Evolutionary conservation across 92 coral and sea anemone species (phyloP), one percentile per base, ranked within the genome.

Genomic region (Epizoanthus rinbou): DNA sequence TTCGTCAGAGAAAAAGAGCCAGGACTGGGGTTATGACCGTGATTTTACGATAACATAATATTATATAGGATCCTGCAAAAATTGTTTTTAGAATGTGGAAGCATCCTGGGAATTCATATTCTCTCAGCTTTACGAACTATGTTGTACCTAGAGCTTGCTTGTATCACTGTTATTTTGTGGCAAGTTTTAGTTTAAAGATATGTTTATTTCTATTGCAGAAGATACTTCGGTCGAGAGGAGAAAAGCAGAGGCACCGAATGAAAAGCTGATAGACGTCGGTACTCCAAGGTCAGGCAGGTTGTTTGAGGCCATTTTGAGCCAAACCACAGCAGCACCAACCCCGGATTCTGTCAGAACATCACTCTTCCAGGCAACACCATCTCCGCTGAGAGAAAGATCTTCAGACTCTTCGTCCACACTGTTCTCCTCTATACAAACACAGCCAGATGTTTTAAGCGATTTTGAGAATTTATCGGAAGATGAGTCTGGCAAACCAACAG

Each of bases 281-380:
- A 60, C 71, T 6, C 35, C 71, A 22, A 78, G 25, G 64, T 39
- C 82, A 63, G 82, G 82, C 21, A 78, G 72, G 71, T 43, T 78
- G 25, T 78, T 78, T 66, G 37, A 78, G 62, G 82, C 82, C 25
- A 62, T 78, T 60, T 24, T 78, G 23, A 41, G 15, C 21, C 57
- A 78, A 17, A 63, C 71, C 14, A 19, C 28, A 19, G 45, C 71
- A 21, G 82, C 24, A 39, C 39, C 82, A 39, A 78, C 82, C 14
- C 82, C 82, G 3, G 82, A 78, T 15, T 78, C 82, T 9, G 82
- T 78, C 9, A 41, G 72, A 78, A 62, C 57, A 0, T 60, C 24
- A 22, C 69, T 78, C 39, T 62, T 78, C 35, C 82, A 69, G 45
- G 19, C 57, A 13, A 41, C 59, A 4, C 70, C 57, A 14, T 78